Evolutionary conservation across 2,888 invertebrate genomes (phyloP).

Genomic region (Monochamus alternatus): DNA sequence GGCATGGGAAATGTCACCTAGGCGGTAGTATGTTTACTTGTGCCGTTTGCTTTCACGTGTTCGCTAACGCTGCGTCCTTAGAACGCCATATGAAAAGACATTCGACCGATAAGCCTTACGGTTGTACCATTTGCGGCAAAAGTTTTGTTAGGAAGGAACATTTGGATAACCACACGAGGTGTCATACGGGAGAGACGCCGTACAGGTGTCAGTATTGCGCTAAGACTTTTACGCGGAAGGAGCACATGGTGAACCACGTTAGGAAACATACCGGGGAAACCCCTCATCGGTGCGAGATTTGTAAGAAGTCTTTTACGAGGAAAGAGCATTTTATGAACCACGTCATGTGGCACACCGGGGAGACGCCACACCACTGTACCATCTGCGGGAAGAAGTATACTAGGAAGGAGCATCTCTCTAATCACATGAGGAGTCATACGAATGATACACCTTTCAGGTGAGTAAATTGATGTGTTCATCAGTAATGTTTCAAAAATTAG

Average conservation of each 20-base stretch:
- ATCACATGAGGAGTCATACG: constrained; percentile 91
- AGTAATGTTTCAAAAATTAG: too few species aligned
- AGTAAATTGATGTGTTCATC: constrained; percentile 15
- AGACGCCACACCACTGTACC: constrained; percentile 90
- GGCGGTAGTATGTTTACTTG: constrained; percentile 85
- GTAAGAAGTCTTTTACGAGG: constrained; percentile 85
- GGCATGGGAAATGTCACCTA: constrained; percentile 89
- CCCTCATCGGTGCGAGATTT: constrained; percentile 84
- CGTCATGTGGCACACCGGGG: constrained; percentile 88
- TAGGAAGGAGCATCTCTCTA: constrained; percentile 89
- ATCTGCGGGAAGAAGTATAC: constrained; percentile 92
- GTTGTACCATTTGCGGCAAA: constrained; percentile 89
- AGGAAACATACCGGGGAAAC: constrained; percentile 85
- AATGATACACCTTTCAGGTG: constrained; percentile 85
- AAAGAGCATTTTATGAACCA: constrained; percentile 87
- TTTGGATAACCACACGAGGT: constrained; percentile 84
- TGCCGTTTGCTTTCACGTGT: constrained; percentile 82
- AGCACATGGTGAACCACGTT: constrained; percentile 86
- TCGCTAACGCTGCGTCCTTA: constrained; percentile 80
- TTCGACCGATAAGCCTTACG: constrained; percentile 88
- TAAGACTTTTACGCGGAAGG: constrained; percentile 84
- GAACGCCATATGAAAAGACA: constrained; percentile 88
- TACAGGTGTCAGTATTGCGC: constrained; percentile 83
- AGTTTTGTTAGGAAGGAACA: constrained; percentile 91
- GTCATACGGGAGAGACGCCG: constrained; percentile 89